A percentile compares a stretch with the other conserved stretches of the same genome.
Evolutionary conservation across 2,113 vertebrate species (phyloP).

Genomic region (Rhodinocichla rosea): DNA sequence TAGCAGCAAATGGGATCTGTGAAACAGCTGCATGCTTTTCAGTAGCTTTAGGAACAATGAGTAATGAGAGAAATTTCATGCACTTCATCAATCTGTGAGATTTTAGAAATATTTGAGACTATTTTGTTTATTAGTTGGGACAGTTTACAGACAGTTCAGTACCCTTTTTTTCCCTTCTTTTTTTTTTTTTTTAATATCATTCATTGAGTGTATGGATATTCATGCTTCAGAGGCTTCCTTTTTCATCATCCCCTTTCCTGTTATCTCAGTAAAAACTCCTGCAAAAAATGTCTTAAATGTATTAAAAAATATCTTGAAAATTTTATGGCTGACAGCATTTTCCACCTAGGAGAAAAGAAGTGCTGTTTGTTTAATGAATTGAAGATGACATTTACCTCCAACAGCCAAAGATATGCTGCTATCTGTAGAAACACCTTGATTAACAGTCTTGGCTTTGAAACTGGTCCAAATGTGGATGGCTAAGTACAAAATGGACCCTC

Average conservation of each 20-base stretch:
- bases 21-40: neutral
- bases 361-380: constrained; percentile 40
- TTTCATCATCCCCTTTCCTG: neutral
- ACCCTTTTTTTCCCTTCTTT: neutral
- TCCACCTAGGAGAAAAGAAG: neutral
- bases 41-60: neutral
- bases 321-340: neutral
- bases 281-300: neutral
- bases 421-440: constrained; percentile 18
- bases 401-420: neutral
- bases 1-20: neutral
- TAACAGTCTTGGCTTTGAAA: constrained; percentile 18
- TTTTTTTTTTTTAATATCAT: neutral
- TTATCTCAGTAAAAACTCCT: neutral
- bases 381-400: neutral
- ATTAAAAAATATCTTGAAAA: neutral
- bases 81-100: neutral
- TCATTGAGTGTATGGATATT: neutral
- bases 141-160: neutral
- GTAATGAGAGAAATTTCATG: neutral
- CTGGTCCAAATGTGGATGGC: neutral
- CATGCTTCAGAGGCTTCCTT: neutral
- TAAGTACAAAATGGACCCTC: neutral
- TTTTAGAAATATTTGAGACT: neutral
- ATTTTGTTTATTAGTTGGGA: neutral